Percentiles rank a stretch among this genome's conserved stretches.
These are phyloP conservation scores for Chrosomus eos DNA, from an alignment of 2,797 vertebrate genomes.

Conservation along the genomic window DNA sequence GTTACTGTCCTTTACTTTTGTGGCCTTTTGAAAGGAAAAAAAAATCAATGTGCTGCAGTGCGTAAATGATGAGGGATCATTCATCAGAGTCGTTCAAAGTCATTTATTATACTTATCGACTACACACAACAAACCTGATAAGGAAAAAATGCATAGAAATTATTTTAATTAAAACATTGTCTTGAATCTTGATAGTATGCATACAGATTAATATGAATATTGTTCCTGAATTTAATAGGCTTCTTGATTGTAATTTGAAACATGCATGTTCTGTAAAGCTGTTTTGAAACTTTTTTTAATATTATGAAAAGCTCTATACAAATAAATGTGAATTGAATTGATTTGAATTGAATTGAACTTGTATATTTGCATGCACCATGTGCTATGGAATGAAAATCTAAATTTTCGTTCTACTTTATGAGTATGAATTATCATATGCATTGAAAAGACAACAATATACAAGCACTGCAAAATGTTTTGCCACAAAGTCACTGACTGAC, in stretches of 20 bases:
- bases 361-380: neutral
- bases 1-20: slow-evolving; percentile 3
- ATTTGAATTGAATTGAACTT: neutral
- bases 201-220: neutral
- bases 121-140: neutral
- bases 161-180: neutral
- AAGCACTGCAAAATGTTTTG: too few species aligned
- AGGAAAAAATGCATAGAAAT: neutral
- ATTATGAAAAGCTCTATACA: neutral
- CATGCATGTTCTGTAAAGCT: neutral
- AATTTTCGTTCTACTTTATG: too few species aligned
- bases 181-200: neutral
- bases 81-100: neutral
- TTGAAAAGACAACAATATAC: too few species aligned
- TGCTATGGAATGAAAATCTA: neutral
- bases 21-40: slow-evolving; percentile 13
- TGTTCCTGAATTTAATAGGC: neutral
- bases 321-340: neutral
- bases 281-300: neutral
- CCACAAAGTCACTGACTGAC: too few species aligned
- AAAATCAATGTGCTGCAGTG: slow-evolving; percentile 7
- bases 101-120: neutral
- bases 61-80: neutral
- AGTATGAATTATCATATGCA: too few species aligned
- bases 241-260: neutral